Conservation (phyloP, 2,113 vertebrate species). For the Lipotes vexillifer region DNA sequence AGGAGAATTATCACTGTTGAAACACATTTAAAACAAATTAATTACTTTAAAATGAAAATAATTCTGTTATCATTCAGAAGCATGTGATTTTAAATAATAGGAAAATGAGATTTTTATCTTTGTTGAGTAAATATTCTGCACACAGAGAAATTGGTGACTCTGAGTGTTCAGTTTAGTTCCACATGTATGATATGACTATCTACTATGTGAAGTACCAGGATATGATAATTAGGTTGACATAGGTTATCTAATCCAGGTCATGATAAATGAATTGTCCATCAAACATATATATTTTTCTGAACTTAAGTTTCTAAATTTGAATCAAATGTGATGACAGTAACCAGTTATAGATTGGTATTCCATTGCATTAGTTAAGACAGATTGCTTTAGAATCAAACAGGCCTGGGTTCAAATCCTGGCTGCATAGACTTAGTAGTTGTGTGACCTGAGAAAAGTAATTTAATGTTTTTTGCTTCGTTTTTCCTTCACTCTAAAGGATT, state of each 20-base stretch:
- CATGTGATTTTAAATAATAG: conserved; percentile 28
- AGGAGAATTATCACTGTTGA: conserved; percentile 15
- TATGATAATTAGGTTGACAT: neutral
- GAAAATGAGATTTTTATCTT: conserved; percentile 11
- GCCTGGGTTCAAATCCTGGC: neutral
- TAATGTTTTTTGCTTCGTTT: neutral
- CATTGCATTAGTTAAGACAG: neutral
- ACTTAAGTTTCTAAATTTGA: neutral
- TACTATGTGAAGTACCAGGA: neutral
- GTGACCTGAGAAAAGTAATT: neutral
- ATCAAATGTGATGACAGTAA: neutral
- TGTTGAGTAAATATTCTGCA: conserved; percentile 15
- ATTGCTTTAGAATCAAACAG: neutral
- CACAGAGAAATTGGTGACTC: neutral
- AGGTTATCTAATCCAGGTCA: neutral
- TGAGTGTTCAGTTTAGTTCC: neutral
- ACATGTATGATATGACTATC: neutral
- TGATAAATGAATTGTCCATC: neutral
- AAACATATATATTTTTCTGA: neutral
- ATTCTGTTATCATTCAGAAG: conserved; percentile 1
- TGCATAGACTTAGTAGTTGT: neutral
- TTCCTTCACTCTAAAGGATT: neutral
- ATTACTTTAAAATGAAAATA: conserved; percentile 55
- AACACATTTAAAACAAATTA: conserved; percentile 49
- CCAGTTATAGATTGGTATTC: neutral